Conservation (phyloP, 2,113 vertebrate genomes). For the Mesoclemmys tuberculata region DNA sequence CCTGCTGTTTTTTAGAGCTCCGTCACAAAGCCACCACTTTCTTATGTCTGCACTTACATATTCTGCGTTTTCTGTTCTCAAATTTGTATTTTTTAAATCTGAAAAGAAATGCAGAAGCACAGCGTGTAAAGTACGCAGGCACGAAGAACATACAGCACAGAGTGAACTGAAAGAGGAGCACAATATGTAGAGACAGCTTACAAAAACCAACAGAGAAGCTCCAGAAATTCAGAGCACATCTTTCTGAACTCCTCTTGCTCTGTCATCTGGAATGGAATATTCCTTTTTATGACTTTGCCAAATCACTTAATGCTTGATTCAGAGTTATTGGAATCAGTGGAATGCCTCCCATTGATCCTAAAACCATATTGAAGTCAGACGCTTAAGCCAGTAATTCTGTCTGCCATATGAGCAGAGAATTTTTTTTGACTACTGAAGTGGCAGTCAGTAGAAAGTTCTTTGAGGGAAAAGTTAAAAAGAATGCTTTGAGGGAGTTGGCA, state of each 20-base stretch:
- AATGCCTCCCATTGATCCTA: background rate
- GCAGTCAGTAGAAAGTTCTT: background rate
- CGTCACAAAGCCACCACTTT: background rate
- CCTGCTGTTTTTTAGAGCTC: background rate
- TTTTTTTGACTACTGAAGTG: background rate
- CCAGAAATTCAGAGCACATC: rapidly evolving
- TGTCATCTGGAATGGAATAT: background rate
- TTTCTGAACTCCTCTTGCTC: background rate
- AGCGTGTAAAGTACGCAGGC: background rate
- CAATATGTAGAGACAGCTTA: background rate
- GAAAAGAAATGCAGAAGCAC: background rate
- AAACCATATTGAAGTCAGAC: background rate
- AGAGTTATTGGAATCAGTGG: background rate
- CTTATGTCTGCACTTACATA: background rate
- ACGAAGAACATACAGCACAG: background rate
- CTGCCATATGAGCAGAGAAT: rapidly evolving
- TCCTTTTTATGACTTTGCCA: background rate
- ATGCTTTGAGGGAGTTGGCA: background rate
- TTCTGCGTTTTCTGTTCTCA: background rate
- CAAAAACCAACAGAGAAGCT: background rate
- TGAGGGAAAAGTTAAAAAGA: background rate
- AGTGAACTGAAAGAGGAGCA: background rate
- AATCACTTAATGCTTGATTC: background rate
- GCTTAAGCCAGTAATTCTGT: background rate
- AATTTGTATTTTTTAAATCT: background rate